A percentile compares a stretch with the other conserved stretches of the same genome.
Conservation (phyloP, 2,888 invertebrate genomes). For the Gonocerus acuteangulatus region DNA sequence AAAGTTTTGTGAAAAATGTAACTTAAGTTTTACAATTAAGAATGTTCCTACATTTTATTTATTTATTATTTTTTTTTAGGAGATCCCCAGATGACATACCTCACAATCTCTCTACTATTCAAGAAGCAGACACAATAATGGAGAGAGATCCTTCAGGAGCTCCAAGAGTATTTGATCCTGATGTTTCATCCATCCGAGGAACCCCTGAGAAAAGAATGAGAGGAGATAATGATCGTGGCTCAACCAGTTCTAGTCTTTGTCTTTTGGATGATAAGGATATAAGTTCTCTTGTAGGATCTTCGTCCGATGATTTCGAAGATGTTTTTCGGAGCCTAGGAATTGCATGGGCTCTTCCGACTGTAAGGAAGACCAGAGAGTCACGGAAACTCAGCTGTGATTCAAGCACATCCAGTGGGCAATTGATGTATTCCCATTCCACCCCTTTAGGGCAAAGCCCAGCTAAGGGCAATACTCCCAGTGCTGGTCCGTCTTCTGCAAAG, state of each 20-base stretch:
- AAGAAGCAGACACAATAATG: background rate
- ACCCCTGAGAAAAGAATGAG: background rate
- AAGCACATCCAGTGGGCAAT: background rate
- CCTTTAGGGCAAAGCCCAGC: slow-evolving; percentile 16
- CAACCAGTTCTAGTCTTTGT: slow-evolving; percentile 6
- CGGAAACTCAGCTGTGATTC: background rate
- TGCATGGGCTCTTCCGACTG: slow-evolving; percentile 31
- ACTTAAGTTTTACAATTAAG: too few species aligned
- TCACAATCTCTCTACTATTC: slow-evolving; percentile 16
- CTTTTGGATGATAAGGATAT: slow-evolving; percentile 15
- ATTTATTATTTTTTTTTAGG: too few species aligned
- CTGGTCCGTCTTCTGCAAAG: too few species aligned
- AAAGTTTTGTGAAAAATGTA: too few species aligned
- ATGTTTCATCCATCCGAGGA: slow-evolving; percentile 13
- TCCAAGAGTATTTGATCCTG: slow-evolving; percentile 6
- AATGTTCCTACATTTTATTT: too few species aligned
- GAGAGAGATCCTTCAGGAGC: background rate
- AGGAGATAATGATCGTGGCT: background rate
- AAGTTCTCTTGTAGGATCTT: slow-evolving; percentile 1
- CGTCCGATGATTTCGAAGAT: slow-evolving; percentile 28
- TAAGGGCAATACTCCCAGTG: background rate
- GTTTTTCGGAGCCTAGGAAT: slow-evolving; percentile 32
- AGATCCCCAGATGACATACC: background rate
- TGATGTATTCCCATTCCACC: slow-evolving; percentile 26
- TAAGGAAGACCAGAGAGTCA: slow-evolving; percentile 18